Base-by-base conservation (phyloP, 2,888 invertebrate species). In the Cordilura impudica region DNA sequence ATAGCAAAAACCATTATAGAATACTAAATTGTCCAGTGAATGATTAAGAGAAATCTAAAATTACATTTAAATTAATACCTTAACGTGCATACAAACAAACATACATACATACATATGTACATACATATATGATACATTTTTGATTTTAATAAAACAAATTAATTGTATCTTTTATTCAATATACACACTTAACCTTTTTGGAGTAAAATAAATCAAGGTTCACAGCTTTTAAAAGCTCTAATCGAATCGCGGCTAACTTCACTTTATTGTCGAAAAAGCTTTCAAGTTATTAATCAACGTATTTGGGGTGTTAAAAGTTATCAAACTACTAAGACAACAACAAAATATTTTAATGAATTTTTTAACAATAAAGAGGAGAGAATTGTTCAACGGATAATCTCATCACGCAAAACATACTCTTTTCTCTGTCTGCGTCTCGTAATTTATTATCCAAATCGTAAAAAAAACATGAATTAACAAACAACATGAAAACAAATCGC, bases 221-320 rank as follows among this genome's bases (percentile, higher is more conserved):
- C 29, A 53, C 23, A 66, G 66, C 70, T 78, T 78, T 74, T 63
- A 18, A 61, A 74, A 45, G 60, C 70, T 74, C 66, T 71, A 16
- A 47, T 31, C 12, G 12, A 71, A 45, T 61, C 54, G 49, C 71
- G 71, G 56, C 74, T 66, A 75, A 79, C 79, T 79, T 79, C 74
- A 56, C 60, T 58, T 74, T 54, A 54, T 21, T 75, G 29, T 43
- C 26, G 39, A 56, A 45, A 66, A 58, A 79, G 75, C 75, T 79
- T 67, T 39, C 23, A 23, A 21, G 51, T 31, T 63, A 63, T 31
- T 65, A 72, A 72, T 49, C 56, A 69, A 53, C 72, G 72, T n/a
- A 67, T 39, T 54, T 54, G 67, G 58, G 51, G 54, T 69, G 39
- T 65, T 39, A 4, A 18, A 58, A 67, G 67, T 45, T 56, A 18